Evolutionary conservation across 2,797 vertebrate genomes (phyloP).

Genomic region (Darevskia nairensis): DNA sequence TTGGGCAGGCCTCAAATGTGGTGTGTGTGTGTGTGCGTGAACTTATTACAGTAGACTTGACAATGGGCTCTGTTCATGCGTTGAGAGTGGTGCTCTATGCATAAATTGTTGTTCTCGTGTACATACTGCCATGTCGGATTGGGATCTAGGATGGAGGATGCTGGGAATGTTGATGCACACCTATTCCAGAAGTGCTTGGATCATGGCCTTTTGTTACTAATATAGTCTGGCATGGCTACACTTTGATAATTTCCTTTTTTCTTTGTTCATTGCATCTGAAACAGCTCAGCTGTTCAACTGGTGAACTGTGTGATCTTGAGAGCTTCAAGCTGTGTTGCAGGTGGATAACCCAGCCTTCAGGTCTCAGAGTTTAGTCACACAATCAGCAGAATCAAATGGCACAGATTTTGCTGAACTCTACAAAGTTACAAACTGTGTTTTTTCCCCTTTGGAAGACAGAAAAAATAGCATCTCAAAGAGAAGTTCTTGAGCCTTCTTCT

Average conservation of each 20-base stretch:
- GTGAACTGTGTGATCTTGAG: neutral
- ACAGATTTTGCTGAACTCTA: neutral
- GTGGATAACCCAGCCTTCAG: too few species aligned
- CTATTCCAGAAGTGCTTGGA: neutral
- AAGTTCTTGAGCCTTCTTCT: too few species aligned
- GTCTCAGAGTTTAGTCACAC: neutral
- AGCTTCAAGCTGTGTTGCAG: neutral
- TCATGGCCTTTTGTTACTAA: neutral
- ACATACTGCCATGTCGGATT: neutral
- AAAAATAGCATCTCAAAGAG: too few species aligned
- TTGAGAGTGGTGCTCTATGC: too few species aligned
- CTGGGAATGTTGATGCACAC: too few species aligned
- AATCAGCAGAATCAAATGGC: neutral
- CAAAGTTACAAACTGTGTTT: neutral
- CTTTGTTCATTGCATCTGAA: too few species aligned
- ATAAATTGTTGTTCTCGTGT: neutral
- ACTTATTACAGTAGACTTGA: neutral
- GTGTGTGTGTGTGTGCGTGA: neutral
- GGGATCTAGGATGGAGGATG: neutral
- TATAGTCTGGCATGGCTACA: neutral
- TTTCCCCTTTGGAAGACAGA: too few species aligned
- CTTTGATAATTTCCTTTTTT: neutral
- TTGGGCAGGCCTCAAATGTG: too few species aligned
- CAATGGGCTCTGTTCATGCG: neutral
- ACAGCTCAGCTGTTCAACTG: neutral